phyloP scores from a whole-genome alignment of 2,888 invertebrate species.

The Leptothorax acervorum region DNA sequence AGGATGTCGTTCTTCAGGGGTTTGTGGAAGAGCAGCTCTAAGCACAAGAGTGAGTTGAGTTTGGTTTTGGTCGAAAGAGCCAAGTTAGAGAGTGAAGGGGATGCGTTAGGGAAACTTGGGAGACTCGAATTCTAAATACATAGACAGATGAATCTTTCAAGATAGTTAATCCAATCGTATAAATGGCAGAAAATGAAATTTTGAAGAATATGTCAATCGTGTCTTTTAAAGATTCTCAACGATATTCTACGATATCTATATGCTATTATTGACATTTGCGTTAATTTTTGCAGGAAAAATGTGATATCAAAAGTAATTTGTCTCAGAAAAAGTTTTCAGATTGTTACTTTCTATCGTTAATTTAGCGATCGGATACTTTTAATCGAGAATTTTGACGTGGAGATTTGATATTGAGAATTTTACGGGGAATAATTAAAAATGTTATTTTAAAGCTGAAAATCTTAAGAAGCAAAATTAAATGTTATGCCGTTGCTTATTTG shows the following conservation, averaged over 20 bases:
- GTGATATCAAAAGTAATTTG: not conserved
- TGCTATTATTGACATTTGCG: not conserved
- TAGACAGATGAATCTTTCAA: not conserved
- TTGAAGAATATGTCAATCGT: not conserved
- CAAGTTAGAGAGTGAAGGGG: not conserved
- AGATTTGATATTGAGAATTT: not conserved
- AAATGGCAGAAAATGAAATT: not conserved
- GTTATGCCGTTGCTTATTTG: not conserved
- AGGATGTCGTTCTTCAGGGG: constrained; percentile 88
- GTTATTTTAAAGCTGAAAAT: not conserved
- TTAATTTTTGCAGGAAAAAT: not conserved
- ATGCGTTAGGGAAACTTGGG: not conserved
- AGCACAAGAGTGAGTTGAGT: constrained; percentile 89
- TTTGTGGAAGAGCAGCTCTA: constrained; percentile 89
- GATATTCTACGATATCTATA: not conserved
- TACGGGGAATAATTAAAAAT: not conserved
- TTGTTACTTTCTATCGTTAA: not conserved
- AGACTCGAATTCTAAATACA: not conserved
- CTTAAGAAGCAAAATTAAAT: not conserved
- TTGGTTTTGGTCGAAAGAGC: not conserved
- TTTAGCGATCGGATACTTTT: not conserved
- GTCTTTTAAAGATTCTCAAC: not conserved
- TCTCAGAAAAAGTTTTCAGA: not conserved
- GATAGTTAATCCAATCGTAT: not conserved
- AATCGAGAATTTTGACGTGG: not conserved